phyloP scores from a whole-genome alignment of 2,797 vertebrate species.

The Sebastes taczanowskii region DNA sequence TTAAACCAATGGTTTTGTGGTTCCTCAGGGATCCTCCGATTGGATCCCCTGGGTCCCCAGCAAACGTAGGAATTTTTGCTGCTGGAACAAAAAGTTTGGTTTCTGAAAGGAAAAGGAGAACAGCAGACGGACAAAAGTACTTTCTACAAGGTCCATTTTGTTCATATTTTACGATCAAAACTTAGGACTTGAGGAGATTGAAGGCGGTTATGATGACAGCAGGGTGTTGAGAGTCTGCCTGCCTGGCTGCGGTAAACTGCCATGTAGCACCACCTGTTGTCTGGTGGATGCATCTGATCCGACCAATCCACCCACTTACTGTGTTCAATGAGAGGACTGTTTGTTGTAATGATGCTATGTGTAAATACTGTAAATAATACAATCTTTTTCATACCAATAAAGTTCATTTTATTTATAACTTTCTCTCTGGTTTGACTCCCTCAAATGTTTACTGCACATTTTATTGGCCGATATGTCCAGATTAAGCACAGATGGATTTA shows the following conservation, averaged over 20 bases:
- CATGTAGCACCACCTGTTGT: conserved; percentile 30
- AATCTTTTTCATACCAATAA: conserved; percentile 43
- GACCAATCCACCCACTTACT: neutral
- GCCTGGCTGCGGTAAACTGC: neutral
- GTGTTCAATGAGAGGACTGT: neutral
- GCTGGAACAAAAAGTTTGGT: neutral
- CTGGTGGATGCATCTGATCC: neutral
- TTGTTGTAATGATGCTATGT: neutral
- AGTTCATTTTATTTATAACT: conserved; percentile 38
- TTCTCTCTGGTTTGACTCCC: neutral
- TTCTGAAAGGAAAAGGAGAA: neutral
- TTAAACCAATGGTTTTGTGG: neutral
- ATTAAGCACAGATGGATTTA: neutral
- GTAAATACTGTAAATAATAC: conserved; percentile 32
- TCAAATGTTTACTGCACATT: neutral
- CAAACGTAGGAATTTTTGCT: neutral
- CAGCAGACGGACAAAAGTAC: neutral
- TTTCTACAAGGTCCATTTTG: neutral
- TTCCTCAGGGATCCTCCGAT: neutral
- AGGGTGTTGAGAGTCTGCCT: neutral
- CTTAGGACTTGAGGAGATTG: neutral
- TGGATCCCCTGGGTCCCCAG: neutral
- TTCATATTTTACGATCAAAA: neutral
- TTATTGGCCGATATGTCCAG: neutral
- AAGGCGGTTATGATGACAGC: neutral